Evolutionary conservation across 2,888 invertebrate genomes (phyloP), one percentile per base, ranked within the genome.

Genomic region (Allacma fusca): DNA sequence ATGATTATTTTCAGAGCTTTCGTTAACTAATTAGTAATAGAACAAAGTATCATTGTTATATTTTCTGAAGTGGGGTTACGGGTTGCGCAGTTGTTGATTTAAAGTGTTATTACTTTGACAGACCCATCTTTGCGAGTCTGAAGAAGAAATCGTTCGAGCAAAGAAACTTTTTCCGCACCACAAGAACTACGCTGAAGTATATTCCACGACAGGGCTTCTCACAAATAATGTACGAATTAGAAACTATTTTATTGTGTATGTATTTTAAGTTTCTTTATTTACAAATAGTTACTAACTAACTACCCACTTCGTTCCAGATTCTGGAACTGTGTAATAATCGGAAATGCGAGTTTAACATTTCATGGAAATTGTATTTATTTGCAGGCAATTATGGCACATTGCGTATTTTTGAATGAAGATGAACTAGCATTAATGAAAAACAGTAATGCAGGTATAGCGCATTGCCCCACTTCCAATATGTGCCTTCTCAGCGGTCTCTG

Each of bases 401-500:
- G 92, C 0, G 89, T 96, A 16, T 89, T 94, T 86, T 87, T 96
- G 69, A 89, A 89, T 12, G 91, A 92, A 57, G 88, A 88, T 1
- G 96, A 96, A 87, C 88, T 94, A 24, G 83, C 87, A 19, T 84
- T 93, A 9, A 85, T 96, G 24, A 88, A 88, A 23, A 82, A 88
- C 26, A 88, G 89, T 74, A 91, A 91, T 0, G 90, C 91, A 1
- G 90, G 93, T 0, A 87, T 97, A 9, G 91, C 94, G 0, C 96
- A 96, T 86, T 97, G 96, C 85, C 95, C 96, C 0, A 91, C 92
- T 40, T 96, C 96, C 0, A 96, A 96, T 87, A 92, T 91, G 0
- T 90, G 91, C 83, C 88, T 97, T 59, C 89, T 89, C 84, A 96
- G 95, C 19, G 96, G 96, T 0, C 85, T 94, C 1, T 95, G 95